These are phyloP conservation scores for Agrilus cyanescens DNA, from an alignment of 2,888 invertebrate genomes.

Conservation along the genomic window DNA sequence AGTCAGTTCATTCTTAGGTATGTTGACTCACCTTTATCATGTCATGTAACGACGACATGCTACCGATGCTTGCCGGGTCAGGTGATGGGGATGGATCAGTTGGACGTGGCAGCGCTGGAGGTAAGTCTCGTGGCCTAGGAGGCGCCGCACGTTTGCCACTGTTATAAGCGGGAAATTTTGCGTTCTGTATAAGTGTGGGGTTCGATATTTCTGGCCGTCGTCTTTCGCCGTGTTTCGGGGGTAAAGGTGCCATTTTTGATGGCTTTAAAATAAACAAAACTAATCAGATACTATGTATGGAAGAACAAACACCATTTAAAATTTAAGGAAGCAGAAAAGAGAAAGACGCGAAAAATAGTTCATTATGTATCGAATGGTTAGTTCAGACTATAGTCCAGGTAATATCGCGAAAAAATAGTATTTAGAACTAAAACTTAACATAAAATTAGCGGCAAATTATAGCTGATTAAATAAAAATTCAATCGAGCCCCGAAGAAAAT, in stretches of 20 bases:
- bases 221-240: conserved; percentile 37
- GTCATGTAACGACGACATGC: conserved; percentile 66
- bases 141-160: conserved; percentile 43
- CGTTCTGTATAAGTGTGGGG: conserved; percentile 32
- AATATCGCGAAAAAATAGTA: too few species aligned
- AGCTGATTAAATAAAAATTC: too few species aligned
- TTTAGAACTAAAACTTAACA: too few species aligned
- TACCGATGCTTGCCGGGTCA: conserved; percentile 58
- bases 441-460: too few species aligned
- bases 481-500: too few species aligned
- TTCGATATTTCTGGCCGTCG: conserved; percentile 35
- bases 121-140: conserved; percentile 45
- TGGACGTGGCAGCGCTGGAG: conserved; percentile 45
- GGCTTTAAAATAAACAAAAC: conserved; percentile 22
- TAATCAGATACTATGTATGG: too few species aligned
- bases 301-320: too few species aligned
- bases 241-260: conserved; percentile 44
- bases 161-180: conserved; percentile 37
- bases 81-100: conserved; percentile 33
- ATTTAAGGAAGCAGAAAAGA: too few species aligned
- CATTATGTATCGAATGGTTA: too few species aligned
- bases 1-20: too few species aligned
- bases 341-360: too few species aligned
- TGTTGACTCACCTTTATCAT: conserved; percentile 47
- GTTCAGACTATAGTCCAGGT: too few species aligned